Evolutionary conservation across 2,888 invertebrate genomes (phyloP).

Genomic region (Coenonympha arcania): DNA sequence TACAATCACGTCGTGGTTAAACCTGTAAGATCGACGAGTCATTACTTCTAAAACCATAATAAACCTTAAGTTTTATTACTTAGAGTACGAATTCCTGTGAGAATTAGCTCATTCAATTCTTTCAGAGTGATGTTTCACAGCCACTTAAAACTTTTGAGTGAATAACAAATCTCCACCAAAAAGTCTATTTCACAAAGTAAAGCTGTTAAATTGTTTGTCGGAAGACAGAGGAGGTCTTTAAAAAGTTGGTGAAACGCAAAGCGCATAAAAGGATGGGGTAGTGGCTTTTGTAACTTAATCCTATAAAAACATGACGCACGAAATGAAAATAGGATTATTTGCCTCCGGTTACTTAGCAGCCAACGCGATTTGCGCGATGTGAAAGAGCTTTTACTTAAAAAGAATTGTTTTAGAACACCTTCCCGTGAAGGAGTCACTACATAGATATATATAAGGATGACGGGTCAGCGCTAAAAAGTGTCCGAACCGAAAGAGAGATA

Average conservation of each 20-base stretch:
- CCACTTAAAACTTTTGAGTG: slow-evolving; percentile 72
- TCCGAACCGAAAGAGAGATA: no score
- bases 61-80: slow-evolving; percentile 34
- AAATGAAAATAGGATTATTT: slow-evolving; percentile 29
- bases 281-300: slow-evolving; percentile 28
- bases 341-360: slow-evolving; percentile 24
- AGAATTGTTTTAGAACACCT: no score
- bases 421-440: no score
- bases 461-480: no score
- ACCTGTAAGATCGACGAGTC: slow-evolving; percentile 7
- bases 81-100: slow-evolving; percentile 41
- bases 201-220: slow-evolving; percentile 67
- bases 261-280: slow-evolving; percentile 46
- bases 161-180: slow-evolving; percentile 71
- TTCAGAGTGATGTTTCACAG: slow-evolving; percentile 69
- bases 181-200: slow-evolving; percentile 66
- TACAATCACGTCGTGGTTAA: not conserved
- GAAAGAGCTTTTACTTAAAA: slow-evolving; percentile 13
- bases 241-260: slow-evolving; percentile 56
- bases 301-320: slow-evolving; percentile 28
- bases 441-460: no score
- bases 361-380: slow-evolving; percentile 15
- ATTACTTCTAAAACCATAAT: slow-evolving; percentile 35
- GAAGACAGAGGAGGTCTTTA: slow-evolving; percentile 56
- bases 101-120: slow-evolving; percentile 56